phyloP scores from a whole-genome alignment of 1,140 invertebrate species.

The Heliconius hermathena region DNA sequence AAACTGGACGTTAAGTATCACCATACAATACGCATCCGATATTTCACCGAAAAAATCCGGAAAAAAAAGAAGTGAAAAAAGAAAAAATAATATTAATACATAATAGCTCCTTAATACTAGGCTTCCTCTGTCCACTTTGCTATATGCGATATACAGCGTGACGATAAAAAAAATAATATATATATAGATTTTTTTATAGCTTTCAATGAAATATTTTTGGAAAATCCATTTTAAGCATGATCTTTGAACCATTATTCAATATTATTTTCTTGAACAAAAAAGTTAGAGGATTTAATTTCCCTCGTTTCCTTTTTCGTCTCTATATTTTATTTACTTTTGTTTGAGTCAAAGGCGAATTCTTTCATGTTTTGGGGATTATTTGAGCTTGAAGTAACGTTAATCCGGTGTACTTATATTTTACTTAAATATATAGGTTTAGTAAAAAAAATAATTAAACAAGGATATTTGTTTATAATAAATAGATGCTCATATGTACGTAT shows the following conservation, averaged over 20 bases:
- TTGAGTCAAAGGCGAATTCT: slow-evolving; percentile 10
- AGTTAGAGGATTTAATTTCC: slow-evolving; percentile 2
- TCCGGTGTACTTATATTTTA: neutral
- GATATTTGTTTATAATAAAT: too few species aligned
- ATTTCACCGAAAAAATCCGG: too few species aligned
- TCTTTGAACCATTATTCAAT: neutral
- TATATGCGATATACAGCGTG: neutral
- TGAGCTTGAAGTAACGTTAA: slow-evolving; percentile 9
- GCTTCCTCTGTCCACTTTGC: neutral
- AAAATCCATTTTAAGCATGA: neutral
- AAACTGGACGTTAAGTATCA: too few species aligned
- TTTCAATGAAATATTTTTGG: neutral
- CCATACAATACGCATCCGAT: too few species aligned
- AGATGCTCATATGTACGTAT: too few species aligned
- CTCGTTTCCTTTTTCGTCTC: neutral
- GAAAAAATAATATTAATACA: too few species aligned
- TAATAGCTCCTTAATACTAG: neutral
- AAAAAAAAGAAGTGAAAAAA: neutral
- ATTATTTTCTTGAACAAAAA: neutral
- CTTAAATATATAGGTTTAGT: neutral
- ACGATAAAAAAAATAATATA: neutral
- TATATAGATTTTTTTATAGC: too few species aligned
- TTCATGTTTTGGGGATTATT: slow-evolving; percentile 5
- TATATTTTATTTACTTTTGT: slow-evolving; percentile 13
- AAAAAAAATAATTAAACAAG: neutral